Evolutionary conservation across 2,113 vertebrate genomes (phyloP).

Genomic region (Meles meles): DNA sequence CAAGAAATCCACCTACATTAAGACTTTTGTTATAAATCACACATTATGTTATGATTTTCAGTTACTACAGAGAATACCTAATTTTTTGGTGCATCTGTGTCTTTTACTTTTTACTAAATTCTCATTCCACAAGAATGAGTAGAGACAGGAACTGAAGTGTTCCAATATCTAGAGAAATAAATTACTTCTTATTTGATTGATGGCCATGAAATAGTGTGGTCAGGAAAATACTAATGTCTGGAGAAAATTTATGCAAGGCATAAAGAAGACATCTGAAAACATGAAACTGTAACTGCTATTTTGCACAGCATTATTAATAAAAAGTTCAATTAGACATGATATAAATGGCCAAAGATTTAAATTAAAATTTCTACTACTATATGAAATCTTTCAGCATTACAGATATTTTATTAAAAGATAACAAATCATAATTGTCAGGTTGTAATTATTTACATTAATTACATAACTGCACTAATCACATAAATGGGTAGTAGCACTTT

Average conservation of each 20-base stretch:
- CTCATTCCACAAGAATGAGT: not conserved
- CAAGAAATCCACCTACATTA: not conserved
- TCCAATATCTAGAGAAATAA: slow-evolving; percentile 47
- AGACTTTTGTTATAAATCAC: not conserved
- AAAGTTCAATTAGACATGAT: slow-evolving; percentile 15
- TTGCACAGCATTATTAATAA: slow-evolving; percentile 15
- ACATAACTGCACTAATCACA: slow-evolving; percentile 68
- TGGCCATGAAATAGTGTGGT: slow-evolving; percentile 12
- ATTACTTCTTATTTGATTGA: slow-evolving; percentile 22
- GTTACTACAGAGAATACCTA: not conserved
- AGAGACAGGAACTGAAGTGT: slow-evolving; percentile 7
- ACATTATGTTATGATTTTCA: not conserved
- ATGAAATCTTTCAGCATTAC: slow-evolving; percentile 50
- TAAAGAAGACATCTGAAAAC: not conserved
- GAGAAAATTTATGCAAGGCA: not conserved
- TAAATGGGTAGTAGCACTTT: slow-evolving; percentile 61
- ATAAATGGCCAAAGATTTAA: slow-evolving; percentile 17
- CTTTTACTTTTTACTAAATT: not conserved
- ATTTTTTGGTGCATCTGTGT: not conserved
- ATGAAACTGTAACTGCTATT: not conserved
- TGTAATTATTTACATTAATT: slow-evolving; percentile 75
- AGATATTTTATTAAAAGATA: slow-evolving; percentile 59
- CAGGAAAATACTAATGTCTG: not conserved
- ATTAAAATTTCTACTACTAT: not conserved
- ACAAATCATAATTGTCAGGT: slow-evolving; percentile 60